Evolutionary conservation across 1,140 invertebrate species (phyloP), one percentile per base, ranked within the genome.

Genomic region (Ceratitis capitata): DNA sequence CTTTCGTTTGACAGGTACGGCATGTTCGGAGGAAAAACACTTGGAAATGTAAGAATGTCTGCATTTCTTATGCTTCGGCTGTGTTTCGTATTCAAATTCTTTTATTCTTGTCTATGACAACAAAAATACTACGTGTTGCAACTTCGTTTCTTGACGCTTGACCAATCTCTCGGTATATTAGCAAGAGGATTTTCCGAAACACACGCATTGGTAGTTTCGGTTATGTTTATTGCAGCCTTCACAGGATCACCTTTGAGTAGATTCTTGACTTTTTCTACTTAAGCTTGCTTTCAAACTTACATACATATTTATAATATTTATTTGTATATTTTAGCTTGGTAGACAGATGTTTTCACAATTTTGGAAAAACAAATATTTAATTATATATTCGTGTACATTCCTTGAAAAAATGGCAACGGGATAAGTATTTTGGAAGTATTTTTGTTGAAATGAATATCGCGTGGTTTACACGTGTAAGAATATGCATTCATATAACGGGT

Each of bases 331-430:
- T 45, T 78, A 35, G 39, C 69, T 78, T 26, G 45, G 69, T 12
- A 39, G n/a, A 78, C 69, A 78, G 69, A 78, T 78, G 69, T 47
- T 78, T 78, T 45, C 39, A 78, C 35, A 78, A 78, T n/a, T 78
- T 78, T 26, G 3, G 39, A 26, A 47, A 78, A 78, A 78, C n/a
- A 78, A 78, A 78, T 45, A 78, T 78, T 78, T 78, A 23, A 47
- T 45, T 45, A 45, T 42, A 78, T n/a, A 45, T 14, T n/a, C 35
- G 4, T 35, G 64, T n/a, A n/a, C n/a, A n/a, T n/a, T n/a, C n/a
- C n/a, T n/a, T n/a, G n/a, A n/a, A n/a, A 32, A 45, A 23, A 45
- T 78, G 39, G 69, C 23, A 45, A 7, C 39, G 69, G 0, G n/a
- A 61, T 61, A 19, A n/a, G 9, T 69, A 32, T 61, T 9, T 12